These are phyloP conservation scores for Cheilinus undulatus DNA, from an alignment of 2,113 vertebrate genomes.

Conservation along the genomic window DNA sequence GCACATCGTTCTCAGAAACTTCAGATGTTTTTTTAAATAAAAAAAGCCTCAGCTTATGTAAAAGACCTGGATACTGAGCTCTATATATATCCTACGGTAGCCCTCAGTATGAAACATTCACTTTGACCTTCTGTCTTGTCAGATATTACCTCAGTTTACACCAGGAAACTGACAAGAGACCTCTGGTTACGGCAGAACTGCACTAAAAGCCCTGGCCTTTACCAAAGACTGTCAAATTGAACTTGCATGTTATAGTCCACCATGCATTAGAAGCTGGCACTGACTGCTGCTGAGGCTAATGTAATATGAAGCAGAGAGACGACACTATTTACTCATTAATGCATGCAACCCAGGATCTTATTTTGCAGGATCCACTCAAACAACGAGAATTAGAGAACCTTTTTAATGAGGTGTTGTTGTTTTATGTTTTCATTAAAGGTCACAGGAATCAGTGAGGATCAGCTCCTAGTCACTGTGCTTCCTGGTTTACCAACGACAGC, in stretches of 20 bases:
- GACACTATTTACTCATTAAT: slow-evolving; percentile 43
- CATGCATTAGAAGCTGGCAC: slow-evolving; percentile 55
- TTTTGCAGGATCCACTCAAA: slow-evolving; percentile 6
- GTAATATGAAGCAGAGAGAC: slow-evolving; percentile 47
- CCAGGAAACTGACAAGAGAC: slow-evolving; percentile 75
- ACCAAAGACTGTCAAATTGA: slow-evolving; percentile 71
- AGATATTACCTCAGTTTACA: slow-evolving; percentile 66
- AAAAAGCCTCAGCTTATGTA: slow-evolving; percentile 62
- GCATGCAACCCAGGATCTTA: slow-evolving; percentile 1
- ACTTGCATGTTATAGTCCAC: slow-evolving; percentile 53
- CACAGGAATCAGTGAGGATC: slow-evolving; percentile 86
- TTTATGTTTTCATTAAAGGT: slow-evolving; percentile 82
- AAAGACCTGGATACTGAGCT: slow-evolving; percentile 69
- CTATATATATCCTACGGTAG: slow-evolving; percentile 73
- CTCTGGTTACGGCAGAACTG: slow-evolving; percentile 68
- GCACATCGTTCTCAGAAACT: slow-evolving; percentile 25
- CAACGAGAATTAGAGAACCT: slow-evolving; percentile 3
- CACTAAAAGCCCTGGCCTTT: slow-evolving; percentile 76
- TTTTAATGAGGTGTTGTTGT: slow-evolving; percentile 57
- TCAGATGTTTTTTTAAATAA: slow-evolving; percentile 49
- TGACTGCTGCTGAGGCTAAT: slow-evolving; percentile 63
- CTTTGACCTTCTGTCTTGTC: slow-evolving; percentile 81
- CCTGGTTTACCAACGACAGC: slow-evolving; percentile 90
- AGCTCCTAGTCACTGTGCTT: slow-evolving; percentile 88
- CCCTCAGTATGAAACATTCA: slow-evolving; percentile 78